Evolutionary conservation across 2,797 vertebrate species (phyloP), one percentile per base, ranked within the genome.

Genomic region (Diceros bicornis): DNA sequence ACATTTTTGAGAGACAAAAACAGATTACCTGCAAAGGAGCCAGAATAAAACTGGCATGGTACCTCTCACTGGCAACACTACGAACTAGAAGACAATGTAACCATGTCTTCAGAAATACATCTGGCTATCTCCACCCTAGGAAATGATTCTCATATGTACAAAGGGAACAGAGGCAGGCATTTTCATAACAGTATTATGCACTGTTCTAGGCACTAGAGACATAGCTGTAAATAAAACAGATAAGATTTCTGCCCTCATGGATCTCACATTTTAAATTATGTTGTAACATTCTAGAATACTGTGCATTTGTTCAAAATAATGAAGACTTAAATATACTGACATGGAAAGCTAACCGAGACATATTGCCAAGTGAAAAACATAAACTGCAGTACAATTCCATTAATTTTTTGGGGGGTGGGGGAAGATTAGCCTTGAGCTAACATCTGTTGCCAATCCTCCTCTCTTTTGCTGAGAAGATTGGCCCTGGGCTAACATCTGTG

Each of bases 261-360:
- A 89, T 17, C 71, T 41, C 74, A 32, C 23, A 71, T 69, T 91
- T 95, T 74, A 64, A 95, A 88, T 84, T 77, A 64, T 47, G 41
- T 41, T n/a, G 23, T 75, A 87, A 79, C 82, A 84, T 47, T 91
- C 66, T 89, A 86, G 59, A 93, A 93, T 81, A 79, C 20, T 93
- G 23, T 62, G 25, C 34, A 78, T 86, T 59, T 69, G 34, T 82
- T 23, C 74, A 89, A 95, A 95, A 90, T 79, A 86, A 89, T 74
- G 29, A 74, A 66, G 20, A 84, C 29, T 85, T 69, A 62, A 6
- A 47, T 59, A 79, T 52, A 88, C 25, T 79, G 47, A 94, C 23
- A 94, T 57, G 13, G 55, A 82, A 95, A 85, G 47, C 34, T 96
- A 69, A 25, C 18, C 7, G 84, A 85, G 55, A 92, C 29, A 72